phyloP scores from a whole-genome alignment of 1,140 invertebrate genomes.

The Eumeta japonica region DNA sequence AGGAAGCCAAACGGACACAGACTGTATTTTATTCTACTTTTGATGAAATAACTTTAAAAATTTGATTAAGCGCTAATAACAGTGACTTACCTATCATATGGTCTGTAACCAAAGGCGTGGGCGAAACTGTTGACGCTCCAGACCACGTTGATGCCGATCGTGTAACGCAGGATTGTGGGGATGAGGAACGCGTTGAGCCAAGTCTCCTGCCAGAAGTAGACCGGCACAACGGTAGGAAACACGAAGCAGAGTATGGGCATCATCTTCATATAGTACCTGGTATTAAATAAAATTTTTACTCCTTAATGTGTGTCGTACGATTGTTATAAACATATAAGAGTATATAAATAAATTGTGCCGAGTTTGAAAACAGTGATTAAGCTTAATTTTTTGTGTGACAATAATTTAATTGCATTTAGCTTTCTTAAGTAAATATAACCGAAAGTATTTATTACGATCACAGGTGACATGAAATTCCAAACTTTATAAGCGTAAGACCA shows the following conservation, averaged over 20 bases:
- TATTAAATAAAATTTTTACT: conserved; percentile 8
- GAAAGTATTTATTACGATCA: no score
- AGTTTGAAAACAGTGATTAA: neutral
- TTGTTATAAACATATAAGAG: neutral
- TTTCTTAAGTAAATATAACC: no score
- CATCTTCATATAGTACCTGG: conserved; percentile 70
- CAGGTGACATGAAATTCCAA: no score
- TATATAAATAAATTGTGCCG: neutral
- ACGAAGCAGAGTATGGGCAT: conserved; percentile 71
- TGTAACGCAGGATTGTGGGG: conserved; percentile 65
- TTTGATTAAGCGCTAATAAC: no score
- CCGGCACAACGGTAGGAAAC: conserved; percentile 71
- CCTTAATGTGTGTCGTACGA: neutral
- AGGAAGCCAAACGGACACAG: no score
- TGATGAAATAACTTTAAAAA: no score
- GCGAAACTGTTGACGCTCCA: conserved; percentile 78
- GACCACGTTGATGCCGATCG: conserved; percentile 66
- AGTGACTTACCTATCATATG: conserved; percentile 69
- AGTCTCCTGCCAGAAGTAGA: conserved; percentile 70
- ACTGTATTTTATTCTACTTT: no score
- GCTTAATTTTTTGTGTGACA: neutral
- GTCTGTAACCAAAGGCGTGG: conserved; percentile 70
- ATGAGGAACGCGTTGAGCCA: conserved; percentile 64
- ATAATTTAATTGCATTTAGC: neutral
- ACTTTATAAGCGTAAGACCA: no score